These are phyloP conservation scores for Eulemur rufifrons DNA, from an alignment of 2,113 vertebrate species.

Conservation along the genomic window DNA sequence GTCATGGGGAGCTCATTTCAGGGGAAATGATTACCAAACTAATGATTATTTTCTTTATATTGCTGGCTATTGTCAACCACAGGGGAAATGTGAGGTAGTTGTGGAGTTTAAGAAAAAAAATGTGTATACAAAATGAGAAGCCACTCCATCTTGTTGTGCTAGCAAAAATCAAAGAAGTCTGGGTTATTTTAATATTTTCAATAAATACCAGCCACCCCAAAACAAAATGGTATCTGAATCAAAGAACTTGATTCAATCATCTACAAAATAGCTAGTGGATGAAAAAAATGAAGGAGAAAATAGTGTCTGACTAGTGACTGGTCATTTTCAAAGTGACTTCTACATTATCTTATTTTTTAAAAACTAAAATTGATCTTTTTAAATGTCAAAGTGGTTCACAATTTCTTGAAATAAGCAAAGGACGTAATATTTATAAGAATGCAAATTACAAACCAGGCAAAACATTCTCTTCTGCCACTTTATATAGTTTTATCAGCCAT, in stretches of 20 bases:
- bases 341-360: conserved; percentile 14
- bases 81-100: background rate
- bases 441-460: conserved; percentile 15
- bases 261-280: background rate
- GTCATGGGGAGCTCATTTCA: background rate
- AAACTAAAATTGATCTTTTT: conserved; percentile 13
- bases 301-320: background rate
- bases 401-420: conserved; percentile 32
- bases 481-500: conserved; percentile 13
- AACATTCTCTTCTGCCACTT: background rate
- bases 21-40: background rate
- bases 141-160: background rate
- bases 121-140: background rate
- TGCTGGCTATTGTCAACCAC: conserved; percentile 6
- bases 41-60: background rate
- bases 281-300: background rate
- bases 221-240: background rate
- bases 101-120: background rate
- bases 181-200: background rate
- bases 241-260: background rate
- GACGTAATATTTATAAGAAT: conserved; percentile 29
- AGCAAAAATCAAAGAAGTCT: background rate
- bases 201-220: background rate
- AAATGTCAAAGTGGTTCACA: conserved; percentile 39
- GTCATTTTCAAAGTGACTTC: background rate